phyloP scores from a whole-genome alignment of 2,113 vertebrate genomes.

The Apistogramma diplotaenia region DNA sequence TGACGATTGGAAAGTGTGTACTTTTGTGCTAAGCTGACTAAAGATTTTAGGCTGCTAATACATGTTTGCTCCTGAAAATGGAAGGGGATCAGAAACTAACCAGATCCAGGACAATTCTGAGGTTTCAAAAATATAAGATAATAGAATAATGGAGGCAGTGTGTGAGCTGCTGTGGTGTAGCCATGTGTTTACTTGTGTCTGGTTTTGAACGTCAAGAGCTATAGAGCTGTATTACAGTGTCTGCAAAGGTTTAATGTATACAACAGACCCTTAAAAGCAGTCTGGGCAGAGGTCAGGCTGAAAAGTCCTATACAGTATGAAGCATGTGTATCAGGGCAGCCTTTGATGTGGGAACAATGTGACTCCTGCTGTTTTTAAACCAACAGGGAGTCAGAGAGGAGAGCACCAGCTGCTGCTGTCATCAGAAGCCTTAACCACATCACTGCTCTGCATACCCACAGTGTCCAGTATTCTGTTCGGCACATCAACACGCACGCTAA shows the following conservation, averaged over 20 bases:
- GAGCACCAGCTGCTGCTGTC: slow-evolving; percentile 47
- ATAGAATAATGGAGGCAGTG: background rate
- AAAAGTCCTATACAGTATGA: slow-evolving; percentile 16
- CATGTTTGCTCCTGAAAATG: background rate
- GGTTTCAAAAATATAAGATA: background rate
- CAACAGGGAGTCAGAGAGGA: slow-evolving; percentile 1
- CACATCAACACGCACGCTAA: background rate
- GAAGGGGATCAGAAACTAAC: background rate
- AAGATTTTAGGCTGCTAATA: background rate
- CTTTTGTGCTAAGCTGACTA: background rate
- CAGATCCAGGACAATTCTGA: background rate
- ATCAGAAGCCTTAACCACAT: slow-evolving; percentile 18
- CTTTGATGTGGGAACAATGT: slow-evolving; percentile 57
- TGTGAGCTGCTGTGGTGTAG: background rate
- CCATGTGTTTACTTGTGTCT: background rate
- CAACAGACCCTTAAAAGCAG: slow-evolving; percentile 19
- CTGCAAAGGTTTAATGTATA: slow-evolving; percentile 3
- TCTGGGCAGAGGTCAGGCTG: slow-evolving; percentile 9
- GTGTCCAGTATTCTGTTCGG: background rate
- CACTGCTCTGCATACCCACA: background rate
- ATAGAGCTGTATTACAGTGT: background rate
- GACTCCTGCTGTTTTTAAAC: slow-evolving; percentile 24
- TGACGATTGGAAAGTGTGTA: background rate
- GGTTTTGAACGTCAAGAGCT: slow-evolving; percentile 1
- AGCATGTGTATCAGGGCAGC: background rate